phyloP scores from a whole-genome alignment of 2,113 vertebrate genomes.

The Rhinoderma darwinii region DNA sequence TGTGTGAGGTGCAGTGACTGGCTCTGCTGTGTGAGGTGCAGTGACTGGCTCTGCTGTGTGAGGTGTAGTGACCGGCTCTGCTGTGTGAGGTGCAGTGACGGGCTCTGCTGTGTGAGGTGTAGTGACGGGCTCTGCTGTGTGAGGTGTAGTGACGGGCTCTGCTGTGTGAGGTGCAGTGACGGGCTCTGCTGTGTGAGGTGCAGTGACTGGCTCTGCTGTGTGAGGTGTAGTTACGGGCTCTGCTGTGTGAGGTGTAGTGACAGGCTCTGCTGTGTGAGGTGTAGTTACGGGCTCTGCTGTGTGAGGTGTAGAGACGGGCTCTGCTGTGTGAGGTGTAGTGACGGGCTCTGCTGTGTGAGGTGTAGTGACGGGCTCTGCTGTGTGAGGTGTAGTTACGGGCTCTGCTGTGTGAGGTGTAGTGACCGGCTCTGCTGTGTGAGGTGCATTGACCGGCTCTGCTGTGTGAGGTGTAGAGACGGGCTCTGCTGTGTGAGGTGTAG shows the following conservation, averaged over 20 bases:
- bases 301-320: not conserved
- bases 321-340: too few relatives aligned
- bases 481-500: constrained; percentile 17
- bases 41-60: constrained; percentile 2
- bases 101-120: constrained; percentile 15
- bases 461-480: not conserved
- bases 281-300: not conserved
- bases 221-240: too few relatives aligned
- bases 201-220: not conserved
- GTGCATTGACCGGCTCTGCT: too few relatives aligned
- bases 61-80: too few relatives aligned
- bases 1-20: too few relatives aligned
- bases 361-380: not conserved
- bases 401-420: not conserved
- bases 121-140: not conserved
- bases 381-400: too few relatives aligned
- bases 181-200: not conserved
- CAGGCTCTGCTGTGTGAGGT: constrained; percentile 10
- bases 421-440: constrained; percentile 2
- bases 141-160: not conserved
- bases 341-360: not conserved
- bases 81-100: not conserved
- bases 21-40: not conserved
- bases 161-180: too few relatives aligned
- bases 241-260: not conserved